Evolutionary conservation across 35 echinoderm and acorn worm genomes (phyloP), one percentile per base, ranked within the genome.

Genomic region (Ophiothrix spiculata): DNA sequence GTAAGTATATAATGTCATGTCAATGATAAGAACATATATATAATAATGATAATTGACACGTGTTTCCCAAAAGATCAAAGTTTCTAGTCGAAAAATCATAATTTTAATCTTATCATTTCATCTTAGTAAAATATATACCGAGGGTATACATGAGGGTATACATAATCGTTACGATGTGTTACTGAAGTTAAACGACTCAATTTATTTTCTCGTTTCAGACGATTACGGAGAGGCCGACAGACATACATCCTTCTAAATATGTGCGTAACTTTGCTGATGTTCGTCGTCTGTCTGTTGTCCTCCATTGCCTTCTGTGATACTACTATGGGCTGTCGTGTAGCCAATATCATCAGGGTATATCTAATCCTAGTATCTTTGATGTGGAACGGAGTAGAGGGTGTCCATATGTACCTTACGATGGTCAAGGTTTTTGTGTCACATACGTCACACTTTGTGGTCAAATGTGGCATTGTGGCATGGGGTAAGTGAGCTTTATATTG

Each of bases 361-460:
- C 86, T 94, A 80, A 98, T 98, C 39, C 40, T 98, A 19, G 95
- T 98, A 1, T 94, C 95, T 31, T 42, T 98, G 74, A 98, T 98
- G 95, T 98, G 95, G 95, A 98, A 98, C 56, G 95, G 95, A 0
- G 91, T 98, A 23, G 95, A 98, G 73, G 95, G 85, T 0, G 88
- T 98, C 23, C 92, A 98, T 83, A 94, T 98, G 88, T 98, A 98
- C 82, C 77, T 89, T 8, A 81, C 85, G 0, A 77, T 98, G n/a
- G 82, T 98, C 10, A 90, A 93, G 73, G 95, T 98, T 0, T 98
- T 98, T 35, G 83, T 86, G 0, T 33, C 56, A 0, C 89, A 93
- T 35, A 91, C 88, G 11, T 94, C 91, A 4, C 81, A 98, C 42
- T 98, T 98, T 69, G 92, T 98, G 2, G 36, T 94, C 0, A 98